phyloP scores from a whole-genome alignment of 2,113 vertebrate genomes.

The Plectropomus leopardus region DNA sequence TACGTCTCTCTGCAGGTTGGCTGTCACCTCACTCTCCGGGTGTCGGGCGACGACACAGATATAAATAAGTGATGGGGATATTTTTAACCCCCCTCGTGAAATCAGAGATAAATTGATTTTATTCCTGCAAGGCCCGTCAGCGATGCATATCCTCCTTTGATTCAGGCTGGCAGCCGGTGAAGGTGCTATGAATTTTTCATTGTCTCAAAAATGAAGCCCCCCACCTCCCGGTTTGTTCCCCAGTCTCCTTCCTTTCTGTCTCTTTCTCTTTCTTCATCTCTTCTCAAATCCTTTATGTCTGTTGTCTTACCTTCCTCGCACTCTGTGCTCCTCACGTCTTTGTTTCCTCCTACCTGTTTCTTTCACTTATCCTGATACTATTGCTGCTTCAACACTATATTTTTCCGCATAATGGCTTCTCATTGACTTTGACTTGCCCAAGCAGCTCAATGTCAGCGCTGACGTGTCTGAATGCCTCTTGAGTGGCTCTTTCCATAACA shows the following conservation, averaged over 20 bases:
- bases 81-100: constrained; percentile 78
- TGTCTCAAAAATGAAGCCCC: constrained; percentile 68
- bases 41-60: constrained; percentile 54
- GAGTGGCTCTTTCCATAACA: constrained; percentile 49
- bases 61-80: constrained; percentile 79
- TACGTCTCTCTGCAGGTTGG: constrained; percentile 41
- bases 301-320: constrained; percentile 22
- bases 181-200: constrained; percentile 81
- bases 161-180: constrained; percentile 75
- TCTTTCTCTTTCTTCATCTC: constrained; percentile 21
- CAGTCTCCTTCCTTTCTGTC: constrained; percentile 42
- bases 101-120: constrained; percentile 81
- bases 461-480: constrained; percentile 43
- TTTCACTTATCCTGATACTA: constrained; percentile 25
- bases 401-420: constrained; percentile 66
- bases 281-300: constrained; percentile 36
- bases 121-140: constrained; percentile 73
- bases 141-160: constrained; percentile 75
- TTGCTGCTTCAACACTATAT: constrained; percentile 26
- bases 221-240: constrained; percentile 20
- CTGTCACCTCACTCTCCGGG: constrained; percentile 61
- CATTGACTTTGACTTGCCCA: constrained; percentile 66
- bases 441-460: constrained; percentile 64
- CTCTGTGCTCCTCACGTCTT: constrained; percentile 21
- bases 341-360: constrained; percentile 44